Evolutionary conservation across 2,888 invertebrate genomes (phyloP), one percentile per base, ranked within the genome.

Genomic region (Parascotia fuliginaria): DNA sequence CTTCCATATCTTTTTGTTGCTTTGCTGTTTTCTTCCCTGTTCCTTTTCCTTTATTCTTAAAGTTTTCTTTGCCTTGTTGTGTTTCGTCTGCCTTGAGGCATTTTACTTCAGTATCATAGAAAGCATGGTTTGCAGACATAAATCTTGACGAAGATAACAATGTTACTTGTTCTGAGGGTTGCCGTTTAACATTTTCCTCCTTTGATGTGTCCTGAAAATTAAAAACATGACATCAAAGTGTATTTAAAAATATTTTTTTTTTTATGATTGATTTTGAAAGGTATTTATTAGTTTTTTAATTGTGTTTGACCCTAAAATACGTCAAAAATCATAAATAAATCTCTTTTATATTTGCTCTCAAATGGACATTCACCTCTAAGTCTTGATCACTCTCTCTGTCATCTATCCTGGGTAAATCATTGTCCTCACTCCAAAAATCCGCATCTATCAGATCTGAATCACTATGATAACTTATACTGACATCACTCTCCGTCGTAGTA

Each of bases 81-180:
- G 27, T 34, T 34, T 34, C 42, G 27, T 27, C 24, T 33, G 33
- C 27, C 34, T 34, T 42, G 34, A 42, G 42, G 34, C 34, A 34
- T 34, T 42, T 42, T 34, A 42, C 28, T 42, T 42, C 33, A 33
- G 34, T 42, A 42, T 42, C 42, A 42, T 42, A 42, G 42, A 42
- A 42, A 34, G 42, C 42, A 42, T 28, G 34, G 42, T 42, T 42
- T 42, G 42, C 42, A 42, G 42, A 42, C 42, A 34, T 42, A 42
- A 42, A 42, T 34, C 34, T 42, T 34, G 42, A 42, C 28, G 34
- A 42, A 34, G 42, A 42, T 42, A 42, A 34, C 42, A 34, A 32
- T 41, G 41, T 41, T 41, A 41, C 32, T 41, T 41, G 19, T 41
- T 41, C 32, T 41, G 31, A 19, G 32, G 41, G 41, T 41, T 31